Evolutionary conservation across 1,140 invertebrate genomes (phyloP).

Genomic region (Pachypeltis micranthus): DNA sequence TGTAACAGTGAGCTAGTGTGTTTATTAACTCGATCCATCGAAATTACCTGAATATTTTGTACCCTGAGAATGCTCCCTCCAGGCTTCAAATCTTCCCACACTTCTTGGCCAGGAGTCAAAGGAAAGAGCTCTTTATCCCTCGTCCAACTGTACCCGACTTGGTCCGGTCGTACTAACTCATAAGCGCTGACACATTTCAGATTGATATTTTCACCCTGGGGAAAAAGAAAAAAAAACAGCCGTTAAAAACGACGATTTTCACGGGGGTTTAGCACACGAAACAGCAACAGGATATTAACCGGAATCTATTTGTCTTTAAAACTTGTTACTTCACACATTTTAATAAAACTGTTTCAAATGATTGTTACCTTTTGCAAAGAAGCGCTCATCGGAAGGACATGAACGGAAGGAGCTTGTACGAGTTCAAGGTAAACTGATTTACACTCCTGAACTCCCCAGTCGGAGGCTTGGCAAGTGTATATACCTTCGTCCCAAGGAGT

Average conservation of each 20-base stretch:
- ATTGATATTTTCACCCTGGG: slow-evolving; percentile 49
- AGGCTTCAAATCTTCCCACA: slow-evolving; percentile 53
- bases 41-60: slow-evolving; percentile 25
- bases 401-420: slow-evolving; percentile 50
- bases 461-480: slow-evolving; percentile 60
- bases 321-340: background rate
- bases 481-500: slow-evolving; percentile 52
- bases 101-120: slow-evolving; percentile 51
- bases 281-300: too few relatives aligned
- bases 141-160: slow-evolving; percentile 65
- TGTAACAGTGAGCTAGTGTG: too few relatives aligned
- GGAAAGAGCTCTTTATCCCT: slow-evolving; percentile 58
- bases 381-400: slow-evolving; percentile 56
- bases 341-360: background rate
- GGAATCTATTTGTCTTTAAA: background rate
- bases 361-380: slow-evolving; percentile 53
- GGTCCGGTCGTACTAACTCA: slow-evolving; percentile 38
- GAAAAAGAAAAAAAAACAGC: background rate
- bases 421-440: slow-evolving; percentile 53
- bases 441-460: slow-evolving; percentile 58
- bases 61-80: slow-evolving; percentile 23
- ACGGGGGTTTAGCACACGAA: background rate
- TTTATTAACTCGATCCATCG: too few relatives aligned
- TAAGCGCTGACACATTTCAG: slow-evolving; percentile 50
- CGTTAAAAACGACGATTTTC: background rate